Conservation (phyloP, 1,140 invertebrate genomes). For the Drosophila ficusphila region DNA sequence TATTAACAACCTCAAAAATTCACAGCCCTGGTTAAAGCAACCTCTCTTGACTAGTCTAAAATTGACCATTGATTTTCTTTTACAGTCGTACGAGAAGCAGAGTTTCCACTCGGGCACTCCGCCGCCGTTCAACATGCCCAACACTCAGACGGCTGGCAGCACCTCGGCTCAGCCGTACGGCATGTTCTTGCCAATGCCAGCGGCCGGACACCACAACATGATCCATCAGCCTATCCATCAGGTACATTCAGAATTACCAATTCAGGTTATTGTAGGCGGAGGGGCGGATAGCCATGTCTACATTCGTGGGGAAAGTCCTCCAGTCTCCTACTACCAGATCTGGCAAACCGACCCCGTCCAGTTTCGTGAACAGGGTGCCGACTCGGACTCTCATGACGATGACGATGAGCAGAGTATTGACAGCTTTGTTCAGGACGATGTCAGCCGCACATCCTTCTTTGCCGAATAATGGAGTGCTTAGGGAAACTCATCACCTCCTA, state of each 20-base stretch:
- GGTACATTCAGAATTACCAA: slow-evolving; percentile 84
- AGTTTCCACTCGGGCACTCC: slow-evolving; percentile 93
- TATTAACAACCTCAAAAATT: neutral
- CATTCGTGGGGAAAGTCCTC: slow-evolving; percentile 5
- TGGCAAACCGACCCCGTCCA: slow-evolving; percentile 20
- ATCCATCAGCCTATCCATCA: slow-evolving; percentile 92
- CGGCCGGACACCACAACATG: slow-evolving; percentile 87
- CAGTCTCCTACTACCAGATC: slow-evolving; percentile 24
- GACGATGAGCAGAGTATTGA: slow-evolving; percentile 19
- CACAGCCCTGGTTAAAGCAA: slow-evolving; percentile 25
- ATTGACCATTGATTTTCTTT: neutral
- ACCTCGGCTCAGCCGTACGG: slow-evolving; percentile 88
- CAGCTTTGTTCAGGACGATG: slow-evolving; percentile 34
- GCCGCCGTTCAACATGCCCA: slow-evolving; percentile 90
- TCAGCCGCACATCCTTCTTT: slow-evolving; percentile 52
- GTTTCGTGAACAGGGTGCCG: neutral
- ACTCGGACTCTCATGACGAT: neutral
- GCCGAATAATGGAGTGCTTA: slow-evolving; percentile 34
- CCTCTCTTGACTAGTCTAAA: neutral
- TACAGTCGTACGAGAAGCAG: slow-evolving; percentile 93
- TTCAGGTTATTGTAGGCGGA: slow-evolving; percentile 35
- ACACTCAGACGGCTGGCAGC: slow-evolving; percentile 89
- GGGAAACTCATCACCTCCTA: neutral
- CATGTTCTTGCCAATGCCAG: slow-evolving; percentile 90
- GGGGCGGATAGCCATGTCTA: slow-evolving; percentile 22